A percentile compares a stretch with the other conserved stretches of the same genome.
Evolutionary conservation across 2,888 invertebrate genomes (phyloP).

Genomic region (Drosophila colorata): DNA sequence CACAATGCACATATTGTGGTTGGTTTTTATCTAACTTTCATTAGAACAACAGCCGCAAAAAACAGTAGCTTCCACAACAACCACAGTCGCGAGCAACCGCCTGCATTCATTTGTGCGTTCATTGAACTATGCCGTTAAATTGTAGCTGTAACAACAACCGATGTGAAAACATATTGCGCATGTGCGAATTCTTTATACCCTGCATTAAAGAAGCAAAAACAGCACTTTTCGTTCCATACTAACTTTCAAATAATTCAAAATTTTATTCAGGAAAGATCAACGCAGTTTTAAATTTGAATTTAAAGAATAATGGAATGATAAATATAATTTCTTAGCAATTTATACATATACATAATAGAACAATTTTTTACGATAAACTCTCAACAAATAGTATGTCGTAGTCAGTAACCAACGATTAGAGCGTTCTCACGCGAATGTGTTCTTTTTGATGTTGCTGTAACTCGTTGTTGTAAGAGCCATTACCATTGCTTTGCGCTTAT

Average conservation of each 20-base stretch:
- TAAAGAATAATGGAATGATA: too few relatives aligned
- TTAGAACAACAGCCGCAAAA: slow-evolving; percentile 59
- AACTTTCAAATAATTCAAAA: too few relatives aligned
- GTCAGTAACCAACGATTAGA: not conserved
- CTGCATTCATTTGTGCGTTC: slow-evolving; percentile 71
- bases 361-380: not conserved
- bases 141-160: slow-evolving; percentile 50
- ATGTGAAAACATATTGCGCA: slow-evolving; percentile 39
- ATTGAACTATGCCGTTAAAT: slow-evolving; percentile 75
- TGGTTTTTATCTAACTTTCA: slow-evolving; percentile 73
- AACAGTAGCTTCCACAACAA: slow-evolving; percentile 39
- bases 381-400: not conserved
- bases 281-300: too few relatives aligned
- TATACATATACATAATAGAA: too few relatives aligned
- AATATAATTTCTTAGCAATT: too few relatives aligned
- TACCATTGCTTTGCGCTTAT: slow-evolving; percentile 16
- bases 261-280: too few relatives aligned
- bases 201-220: not conserved
- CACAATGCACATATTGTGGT: slow-evolving; percentile 27
- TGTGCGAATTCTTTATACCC: slow-evolving; percentile 59
- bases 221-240: not conserved
- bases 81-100: slow-evolving; percentile 37
- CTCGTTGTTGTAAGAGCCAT: slow-evolving; percentile 60
- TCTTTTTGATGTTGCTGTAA: slow-evolving; percentile 18
- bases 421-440: not conserved